Evolutionary conservation across 2,888 invertebrate genomes (phyloP).

Genomic region (Pelosia muscerda): DNA sequence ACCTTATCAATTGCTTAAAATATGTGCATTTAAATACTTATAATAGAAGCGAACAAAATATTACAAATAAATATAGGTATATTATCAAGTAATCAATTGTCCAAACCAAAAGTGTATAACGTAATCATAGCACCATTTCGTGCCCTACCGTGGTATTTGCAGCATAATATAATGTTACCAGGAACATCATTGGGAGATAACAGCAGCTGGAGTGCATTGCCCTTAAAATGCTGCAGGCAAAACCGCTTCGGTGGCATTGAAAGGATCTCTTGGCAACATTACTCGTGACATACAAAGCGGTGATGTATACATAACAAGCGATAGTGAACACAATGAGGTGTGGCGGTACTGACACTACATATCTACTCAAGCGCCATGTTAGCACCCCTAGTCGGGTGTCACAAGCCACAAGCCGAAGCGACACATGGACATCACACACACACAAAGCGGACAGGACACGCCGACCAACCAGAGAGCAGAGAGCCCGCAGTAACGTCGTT

Average conservation of each 20-base stretch:
- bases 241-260: neutral
- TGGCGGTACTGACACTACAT: neutral
- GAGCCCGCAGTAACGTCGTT: neutral
- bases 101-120: neutral
- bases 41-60: neutral
- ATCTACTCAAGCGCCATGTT: neutral
- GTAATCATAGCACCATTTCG: neutral
- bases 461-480: neutral
- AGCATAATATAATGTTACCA: neutral
- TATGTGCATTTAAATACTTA: neutral
- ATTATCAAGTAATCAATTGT: neutral
- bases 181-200: neutral
- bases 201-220: neutral
- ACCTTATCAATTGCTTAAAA: neutral
- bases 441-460: neutral
- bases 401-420: neutral
- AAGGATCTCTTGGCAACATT: neutral
- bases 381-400: neutral
- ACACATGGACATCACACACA: neutral
- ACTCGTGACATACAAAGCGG: neutral
- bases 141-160: neutral
- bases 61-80: neutral
- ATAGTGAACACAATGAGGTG: neutral
- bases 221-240: neutral
- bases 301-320: neutral